These are phyloP conservation scores for Rousettus leschenaultii DNA, from an alignment of 2,113 vertebrate genomes.

Conservation along the genomic window DNA sequence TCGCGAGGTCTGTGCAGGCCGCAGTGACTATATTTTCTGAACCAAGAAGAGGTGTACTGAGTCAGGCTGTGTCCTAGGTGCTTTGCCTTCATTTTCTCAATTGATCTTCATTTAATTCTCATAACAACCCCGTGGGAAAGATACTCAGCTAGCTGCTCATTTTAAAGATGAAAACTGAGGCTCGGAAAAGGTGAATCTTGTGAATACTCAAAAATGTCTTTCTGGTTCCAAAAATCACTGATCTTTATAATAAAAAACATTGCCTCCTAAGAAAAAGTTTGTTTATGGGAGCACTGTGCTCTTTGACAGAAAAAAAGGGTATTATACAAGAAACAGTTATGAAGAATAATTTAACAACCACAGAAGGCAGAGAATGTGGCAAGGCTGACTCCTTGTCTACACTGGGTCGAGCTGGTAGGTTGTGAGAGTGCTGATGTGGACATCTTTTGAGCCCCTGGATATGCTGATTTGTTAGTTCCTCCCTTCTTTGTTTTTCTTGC, in stretches of 20 bases:
- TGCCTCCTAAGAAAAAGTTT: background rate
- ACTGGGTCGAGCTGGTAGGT: background rate
- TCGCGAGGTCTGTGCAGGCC: background rate
- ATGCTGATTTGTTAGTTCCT: background rate
- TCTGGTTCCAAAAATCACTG: background rate
- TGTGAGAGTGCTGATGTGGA: fast-evolving
- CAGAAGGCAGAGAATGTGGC: background rate
- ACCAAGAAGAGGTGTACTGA: background rate
- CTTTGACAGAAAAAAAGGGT: background rate
- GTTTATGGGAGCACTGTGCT: background rate
- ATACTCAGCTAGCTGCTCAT: no score
- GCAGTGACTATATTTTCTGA: background rate
- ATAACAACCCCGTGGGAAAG: background rate
- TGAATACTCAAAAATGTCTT: background rate
- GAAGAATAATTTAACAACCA: background rate
- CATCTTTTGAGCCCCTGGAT: background rate
- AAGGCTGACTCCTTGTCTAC: fast-evolving
- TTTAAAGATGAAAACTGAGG: background rate
- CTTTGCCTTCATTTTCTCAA: background rate
- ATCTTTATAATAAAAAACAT: background rate
- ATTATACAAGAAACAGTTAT: background rate
- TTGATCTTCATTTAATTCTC: background rate
- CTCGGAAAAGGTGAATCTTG: background rate
- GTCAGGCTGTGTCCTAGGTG: background rate
- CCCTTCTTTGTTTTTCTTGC: background rate